Base-by-base conservation (phyloP, 2,888 invertebrate species). In the Ptychoptera albimana region DNA sequence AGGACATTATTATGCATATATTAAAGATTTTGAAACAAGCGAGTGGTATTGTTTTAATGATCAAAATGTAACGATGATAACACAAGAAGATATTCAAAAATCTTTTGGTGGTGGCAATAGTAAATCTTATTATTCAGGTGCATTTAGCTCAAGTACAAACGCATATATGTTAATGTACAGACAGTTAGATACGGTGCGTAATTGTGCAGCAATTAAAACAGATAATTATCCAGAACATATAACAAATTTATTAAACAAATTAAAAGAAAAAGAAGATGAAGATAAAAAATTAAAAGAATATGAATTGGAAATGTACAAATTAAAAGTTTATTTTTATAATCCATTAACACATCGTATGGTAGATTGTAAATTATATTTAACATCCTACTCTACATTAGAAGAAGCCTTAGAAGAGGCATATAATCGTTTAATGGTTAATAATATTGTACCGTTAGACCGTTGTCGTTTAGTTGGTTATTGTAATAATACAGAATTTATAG, bases 81-180 rank as follows among this genome's bases (percentile, higher is more conserved):
- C 82, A 0, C 73, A 78, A 51, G 82, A 84, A 52, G 87, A 89
- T 55, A 84, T 89, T 46, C 72, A 76, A 52, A 82, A 80, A 61
- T 82, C 86, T 0, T 89, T 82, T 60, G 89, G 89, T 8, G 89
- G 89, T 11, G 83, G 84, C 30, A 77, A 77, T 30, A 71, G 75
- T 29, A 66, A 74, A 48, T 71, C 74, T 11, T 80, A 78, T 57
- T 84, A 82, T 57, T 79, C 79, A 12, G 79, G 80, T 36, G 75
- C 77, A 32, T 84, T 79, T 58, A 79, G 79, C 52, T 79, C 82
- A 44, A 86, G 85, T 55, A 85, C 86, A 39, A 88, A 87, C 61
- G 89, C 88, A 0, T 89, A 89, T 57, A 89, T 89, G 88, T 69
- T 91, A 45, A 86, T 89, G 82, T 91, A 89, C 58, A 69, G 89